Evolutionary conservation across 2,888 invertebrate genomes (phyloP).

Genomic region (Pinctada fucata): DNA sequence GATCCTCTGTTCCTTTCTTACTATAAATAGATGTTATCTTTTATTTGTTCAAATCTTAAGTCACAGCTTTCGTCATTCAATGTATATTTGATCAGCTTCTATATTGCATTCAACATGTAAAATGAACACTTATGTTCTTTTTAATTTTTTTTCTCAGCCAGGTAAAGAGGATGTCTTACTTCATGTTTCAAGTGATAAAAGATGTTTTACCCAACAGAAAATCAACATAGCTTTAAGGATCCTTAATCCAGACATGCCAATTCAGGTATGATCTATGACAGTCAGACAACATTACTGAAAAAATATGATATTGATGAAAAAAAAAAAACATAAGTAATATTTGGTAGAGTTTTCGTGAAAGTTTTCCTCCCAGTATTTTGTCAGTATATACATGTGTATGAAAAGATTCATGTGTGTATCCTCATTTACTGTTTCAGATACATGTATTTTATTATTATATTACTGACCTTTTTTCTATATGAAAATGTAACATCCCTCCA

Average conservation of each 20-base stretch:
- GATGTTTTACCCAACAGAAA: slow-evolving; percentile 49
- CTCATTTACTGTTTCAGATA: too few relatives aligned
- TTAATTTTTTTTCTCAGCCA: not conserved
- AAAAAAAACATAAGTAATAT: too few relatives aligned
- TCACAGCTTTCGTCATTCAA: not conserved
- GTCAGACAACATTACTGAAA: not conserved
- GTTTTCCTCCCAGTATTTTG: too few relatives aligned
- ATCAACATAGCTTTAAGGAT: slow-evolving; percentile 44
- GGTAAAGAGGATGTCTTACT: slow-evolving; percentile 5
- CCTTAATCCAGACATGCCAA: not conserved
- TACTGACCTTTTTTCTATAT: too few relatives aligned
- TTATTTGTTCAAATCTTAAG: not conserved
- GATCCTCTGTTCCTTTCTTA: too few relatives aligned
- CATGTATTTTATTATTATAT: too few relatives aligned
- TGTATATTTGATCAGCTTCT: not conserved
- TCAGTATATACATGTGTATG: too few relatives aligned
- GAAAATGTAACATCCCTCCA: too few relatives aligned
- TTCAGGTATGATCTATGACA: slow-evolving; percentile 15
- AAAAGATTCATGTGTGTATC: too few relatives aligned
- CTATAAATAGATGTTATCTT: not conserved
- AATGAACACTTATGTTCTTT: not conserved
- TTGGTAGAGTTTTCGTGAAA: not conserved
- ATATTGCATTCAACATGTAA: not conserved
- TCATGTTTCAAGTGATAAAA: slow-evolving; percentile 47
- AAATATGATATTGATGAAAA: not conserved